Base-by-base conservation (phyloP, 2,113 vertebrate species). In the Canis aureus region DNA sequence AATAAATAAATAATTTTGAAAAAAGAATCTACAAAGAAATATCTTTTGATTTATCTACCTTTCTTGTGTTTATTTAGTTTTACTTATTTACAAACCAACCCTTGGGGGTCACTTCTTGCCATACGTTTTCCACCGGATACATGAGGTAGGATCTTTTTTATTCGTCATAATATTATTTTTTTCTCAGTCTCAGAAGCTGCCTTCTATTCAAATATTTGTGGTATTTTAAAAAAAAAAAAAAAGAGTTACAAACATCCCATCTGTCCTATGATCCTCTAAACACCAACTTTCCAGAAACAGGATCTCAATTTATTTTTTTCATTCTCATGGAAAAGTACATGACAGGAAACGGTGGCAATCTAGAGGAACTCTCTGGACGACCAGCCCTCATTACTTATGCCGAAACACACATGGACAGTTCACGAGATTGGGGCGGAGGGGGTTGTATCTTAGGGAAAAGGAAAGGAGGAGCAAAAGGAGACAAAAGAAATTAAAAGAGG, bases 361-460 rank as follows among this genome's bases (percentile, higher is more conserved):
- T 25, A 22, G 35, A 53, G 38, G 0, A n/a, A 3, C 0, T 0
- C 11, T 66, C n/a, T 2, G 32, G 19, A 23, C 0, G 8, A 35
- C 43, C 71, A 69, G 8, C 11, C 43, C 13, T 35, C 29, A 3
- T 55, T 11, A 15, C 51, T 19, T 12, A 55, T 0, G 32, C 29
- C 62, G 23, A 86, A 79, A 51, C 6, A 69, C n/a, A 59, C 19
- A 27, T 5, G 3, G 59, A 43, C 55, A 74, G 20, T 25, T 23
- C 32, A 19, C 53, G 74, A 67, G 35, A 32, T 22, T 60, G 17
- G 53, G 19, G 20, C 2, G 0, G 55, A 12, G 64, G 16, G 22
- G 11, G 0, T 43, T 43, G 43, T 43, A 27, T 12, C 49, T 25
- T 11, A 20, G 57, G 43, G 19, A 27, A 55, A 35, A 35, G 81